Evolutionary conservation across 2,888 invertebrate genomes (phyloP).

Genomic region (Tanytarsus gracilentus): DNA sequence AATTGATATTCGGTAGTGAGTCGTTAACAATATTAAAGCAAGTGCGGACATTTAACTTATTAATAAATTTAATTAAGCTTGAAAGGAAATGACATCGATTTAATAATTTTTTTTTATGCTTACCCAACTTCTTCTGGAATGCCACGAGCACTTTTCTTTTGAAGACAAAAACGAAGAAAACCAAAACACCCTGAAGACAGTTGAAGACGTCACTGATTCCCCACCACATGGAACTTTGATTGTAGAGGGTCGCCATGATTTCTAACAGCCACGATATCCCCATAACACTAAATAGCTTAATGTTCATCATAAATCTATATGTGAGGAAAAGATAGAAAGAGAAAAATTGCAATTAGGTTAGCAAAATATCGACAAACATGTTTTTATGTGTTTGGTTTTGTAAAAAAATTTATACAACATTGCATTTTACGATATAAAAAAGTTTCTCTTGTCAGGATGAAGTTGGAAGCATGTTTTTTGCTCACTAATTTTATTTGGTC

Average conservation of each 20-base stretch:
- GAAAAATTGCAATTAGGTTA: neutral
- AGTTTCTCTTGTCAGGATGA: constrained; percentile 8
- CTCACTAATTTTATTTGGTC: too few relatives aligned
- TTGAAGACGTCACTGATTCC: constrained; percentile 57
- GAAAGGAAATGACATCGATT: too few relatives aligned
- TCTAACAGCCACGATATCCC: constrained; percentile 66
- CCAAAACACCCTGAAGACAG: constrained; percentile 61
- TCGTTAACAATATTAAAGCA: too few relatives aligned
- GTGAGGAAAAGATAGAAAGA: neutral
- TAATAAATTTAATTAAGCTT: too few relatives aligned
- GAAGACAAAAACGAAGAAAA: constrained; percentile 62
- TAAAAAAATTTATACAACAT: neutral
- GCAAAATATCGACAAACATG: too few relatives aligned
- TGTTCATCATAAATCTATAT: constrained; percentile 58
- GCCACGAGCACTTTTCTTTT: constrained; percentile 57
- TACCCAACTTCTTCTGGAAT: constrained; percentile 50
- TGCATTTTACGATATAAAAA: neutral
- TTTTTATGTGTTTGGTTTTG: neutral
- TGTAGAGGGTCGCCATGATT: constrained; percentile 49
- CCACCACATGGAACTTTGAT: constrained; percentile 46
- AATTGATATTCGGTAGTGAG: too few relatives aligned
- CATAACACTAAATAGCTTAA: constrained; percentile 71
- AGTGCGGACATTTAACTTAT: too few relatives aligned
- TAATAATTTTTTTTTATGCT: too few relatives aligned
- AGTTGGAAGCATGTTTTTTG: neutral